These are phyloP conservation scores for Lipophrys pholis DNA, from an alignment of 2,113 vertebrate genomes.

Conservation along the genomic window DNA sequence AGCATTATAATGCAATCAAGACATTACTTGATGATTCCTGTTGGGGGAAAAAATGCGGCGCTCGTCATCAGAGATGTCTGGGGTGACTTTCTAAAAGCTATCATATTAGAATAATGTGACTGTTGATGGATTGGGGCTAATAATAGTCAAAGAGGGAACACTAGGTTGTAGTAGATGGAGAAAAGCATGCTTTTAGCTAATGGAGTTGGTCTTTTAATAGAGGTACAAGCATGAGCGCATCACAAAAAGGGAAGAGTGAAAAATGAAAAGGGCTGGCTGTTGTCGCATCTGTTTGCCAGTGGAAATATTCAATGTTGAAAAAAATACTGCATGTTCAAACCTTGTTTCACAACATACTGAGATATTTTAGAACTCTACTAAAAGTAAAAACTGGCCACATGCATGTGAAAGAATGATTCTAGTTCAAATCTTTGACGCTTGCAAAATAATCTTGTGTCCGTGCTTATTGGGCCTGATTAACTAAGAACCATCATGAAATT, in stretches of 20 bases:
- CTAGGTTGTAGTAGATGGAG: conserved; percentile 61
- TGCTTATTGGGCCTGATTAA: too few species aligned
- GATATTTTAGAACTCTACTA: neutral
- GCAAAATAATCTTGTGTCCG: too few species aligned
- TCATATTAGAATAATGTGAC: conserved; percentile 83
- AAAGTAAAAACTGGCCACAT: too few species aligned
- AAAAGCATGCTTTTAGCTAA: conserved; percentile 70
- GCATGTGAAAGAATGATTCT: too few species aligned
- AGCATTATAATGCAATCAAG: conserved; percentile 90
- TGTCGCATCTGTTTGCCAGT: conserved; percentile 41
- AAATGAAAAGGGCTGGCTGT: conserved; percentile 35
- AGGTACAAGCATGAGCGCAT: conserved; percentile 36
- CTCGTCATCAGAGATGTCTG: conserved; percentile 66
- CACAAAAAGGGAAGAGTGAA: conserved; percentile 32
- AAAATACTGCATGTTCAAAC: neutral
- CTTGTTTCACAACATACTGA: neutral
- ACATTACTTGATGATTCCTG: conserved; percentile 94
- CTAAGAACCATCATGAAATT: too few species aligned
- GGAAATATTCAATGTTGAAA: conserved; percentile 2
- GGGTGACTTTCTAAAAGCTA: conserved; percentile 83
- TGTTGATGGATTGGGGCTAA: conserved; percentile 85
- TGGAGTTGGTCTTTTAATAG: conserved; percentile 51
- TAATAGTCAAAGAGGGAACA: conserved; percentile 84
- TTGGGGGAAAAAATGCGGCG: conserved; percentile 79
- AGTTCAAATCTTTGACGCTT: too few species aligned